phyloP scores from a whole-genome alignment of 2,888 invertebrate species.

The Ormia ochracea region DNA sequence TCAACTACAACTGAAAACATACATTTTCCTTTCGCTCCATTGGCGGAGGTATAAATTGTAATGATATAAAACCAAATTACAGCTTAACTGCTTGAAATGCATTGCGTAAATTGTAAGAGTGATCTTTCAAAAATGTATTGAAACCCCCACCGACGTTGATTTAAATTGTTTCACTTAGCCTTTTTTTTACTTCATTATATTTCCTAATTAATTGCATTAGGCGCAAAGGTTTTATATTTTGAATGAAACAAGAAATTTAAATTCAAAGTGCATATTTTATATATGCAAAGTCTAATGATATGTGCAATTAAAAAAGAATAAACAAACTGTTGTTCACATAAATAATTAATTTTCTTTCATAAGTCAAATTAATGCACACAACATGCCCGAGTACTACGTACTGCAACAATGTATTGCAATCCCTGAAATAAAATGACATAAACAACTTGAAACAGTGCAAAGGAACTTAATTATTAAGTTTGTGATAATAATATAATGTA shows the following conservation, averaged over 20 bases:
- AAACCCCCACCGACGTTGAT: too few relatives aligned
- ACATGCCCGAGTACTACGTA: background rate
- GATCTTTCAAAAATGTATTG: too few relatives aligned
- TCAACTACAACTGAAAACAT: too few relatives aligned
- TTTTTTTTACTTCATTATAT: too few relatives aligned
- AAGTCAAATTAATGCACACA: background rate
- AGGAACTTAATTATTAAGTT: conserved; percentile 10
- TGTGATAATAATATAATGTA: background rate
- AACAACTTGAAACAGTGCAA: background rate
- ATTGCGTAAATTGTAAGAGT: too few relatives aligned
- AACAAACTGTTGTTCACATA: background rate
- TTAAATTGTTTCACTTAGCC: too few relatives aligned
- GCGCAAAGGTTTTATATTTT: background rate
- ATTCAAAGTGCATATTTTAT: background rate
- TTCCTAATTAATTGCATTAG: too few relatives aligned
- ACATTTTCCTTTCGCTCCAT: too few relatives aligned
- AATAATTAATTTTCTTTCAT: background rate
- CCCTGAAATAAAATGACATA: background rate
- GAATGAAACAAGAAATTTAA: background rate
- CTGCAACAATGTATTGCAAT: background rate
- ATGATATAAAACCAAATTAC: too few relatives aligned
- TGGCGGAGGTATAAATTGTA: too few relatives aligned
- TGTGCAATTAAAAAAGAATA: background rate
- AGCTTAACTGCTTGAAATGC: too few relatives aligned
- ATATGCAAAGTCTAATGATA: background rate